These are phyloP conservation scores for Stichopus chloronotus DNA, from an alignment of 35 echinoderm and acorn worm species.

Conservation along the genomic window DNA sequence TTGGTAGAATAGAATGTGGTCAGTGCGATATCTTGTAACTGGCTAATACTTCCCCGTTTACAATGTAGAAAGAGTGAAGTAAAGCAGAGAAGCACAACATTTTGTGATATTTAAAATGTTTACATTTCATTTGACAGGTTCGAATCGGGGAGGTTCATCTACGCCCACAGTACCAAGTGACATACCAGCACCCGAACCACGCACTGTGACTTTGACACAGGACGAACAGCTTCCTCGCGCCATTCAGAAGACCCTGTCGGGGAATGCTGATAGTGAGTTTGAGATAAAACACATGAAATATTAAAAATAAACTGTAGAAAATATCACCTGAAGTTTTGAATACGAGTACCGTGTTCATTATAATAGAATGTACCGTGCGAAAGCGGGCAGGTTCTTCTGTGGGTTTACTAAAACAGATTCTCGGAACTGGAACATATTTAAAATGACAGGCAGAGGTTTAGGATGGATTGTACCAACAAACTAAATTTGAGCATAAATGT, in stretches of 20 bases:
- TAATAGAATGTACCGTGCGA: conserved; percentile 2
- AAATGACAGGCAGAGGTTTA: neutral
- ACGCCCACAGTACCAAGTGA: neutral
- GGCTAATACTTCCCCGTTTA: conserved; percentile 27
- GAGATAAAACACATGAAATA: neutral
- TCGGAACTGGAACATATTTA: conserved; percentile 8
- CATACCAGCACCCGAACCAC: neutral
- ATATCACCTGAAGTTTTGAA: conserved; percentile 23
- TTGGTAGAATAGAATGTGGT: conserved; percentile 35
- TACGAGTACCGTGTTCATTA: neutral
- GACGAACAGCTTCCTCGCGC: conserved; percentile 31
- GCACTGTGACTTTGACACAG: conserved; percentile 12
- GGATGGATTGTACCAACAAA: neutral
- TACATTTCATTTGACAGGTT: neutral
- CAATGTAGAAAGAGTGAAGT: conserved; percentile 16
- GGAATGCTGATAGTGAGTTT: conserved; percentile 42
- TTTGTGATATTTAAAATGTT: neutral
- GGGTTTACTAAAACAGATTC: neutral
- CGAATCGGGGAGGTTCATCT: conserved; percentile 10
- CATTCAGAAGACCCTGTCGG: conserved; percentile 27
- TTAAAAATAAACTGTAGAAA: conserved; percentile 9
- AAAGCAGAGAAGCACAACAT: conserved; percentile 18
- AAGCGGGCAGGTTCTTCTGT: neutral
- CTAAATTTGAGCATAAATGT: neutral
- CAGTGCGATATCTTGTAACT: conserved; percentile 5